phyloP scores from a whole-genome alignment of 2,797 vertebrate genomes.

The Bradypodion pumilum region DNA sequence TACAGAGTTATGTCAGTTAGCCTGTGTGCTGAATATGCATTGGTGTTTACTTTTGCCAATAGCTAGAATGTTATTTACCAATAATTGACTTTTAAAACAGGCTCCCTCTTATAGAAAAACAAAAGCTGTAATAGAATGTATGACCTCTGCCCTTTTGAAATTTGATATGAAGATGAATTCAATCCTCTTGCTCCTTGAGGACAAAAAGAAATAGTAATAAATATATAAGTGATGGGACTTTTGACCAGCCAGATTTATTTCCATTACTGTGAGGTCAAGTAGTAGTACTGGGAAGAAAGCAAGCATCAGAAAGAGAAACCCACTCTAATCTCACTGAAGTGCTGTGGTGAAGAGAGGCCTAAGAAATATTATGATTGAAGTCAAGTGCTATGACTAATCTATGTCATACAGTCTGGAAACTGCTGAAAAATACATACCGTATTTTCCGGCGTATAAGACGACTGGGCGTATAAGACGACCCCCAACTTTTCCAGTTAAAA shows the following conservation, averaged over 20 bases:
- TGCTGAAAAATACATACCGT: slow-evolving; percentile 16
- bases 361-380: slow-evolving; percentile 17
- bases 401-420: slow-evolving; percentile 12
- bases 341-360: not conserved
- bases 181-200: slow-evolving; percentile 20
- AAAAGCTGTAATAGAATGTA: slow-evolving; percentile 24
- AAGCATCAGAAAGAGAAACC: not conserved
- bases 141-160: slow-evolving; percentile 28
- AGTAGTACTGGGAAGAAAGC: not conserved
- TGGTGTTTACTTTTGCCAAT: not conserved
- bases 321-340: slow-evolving; percentile 19
- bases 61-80: not conserved
- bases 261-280: slow-evolving; percentile 7
- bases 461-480: too few species aligned
- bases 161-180: not conserved
- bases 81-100: not conserved
- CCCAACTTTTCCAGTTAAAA: too few species aligned
- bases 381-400: slow-evolving; percentile 9
- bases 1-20: not conserved
- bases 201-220: slow-evolving; percentile 29
- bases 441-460: too few species aligned
- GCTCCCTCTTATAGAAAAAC: not conserved
- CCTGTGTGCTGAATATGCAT: not conserved
- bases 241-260: slow-evolving; percentile 18
- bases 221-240: slow-evolving; percentile 16